Evolutionary conservation across 2,113 vertebrate genomes (phyloP), one percentile per base, ranked within the genome.

Genomic region (Crotophaga sulcirostris): DNA sequence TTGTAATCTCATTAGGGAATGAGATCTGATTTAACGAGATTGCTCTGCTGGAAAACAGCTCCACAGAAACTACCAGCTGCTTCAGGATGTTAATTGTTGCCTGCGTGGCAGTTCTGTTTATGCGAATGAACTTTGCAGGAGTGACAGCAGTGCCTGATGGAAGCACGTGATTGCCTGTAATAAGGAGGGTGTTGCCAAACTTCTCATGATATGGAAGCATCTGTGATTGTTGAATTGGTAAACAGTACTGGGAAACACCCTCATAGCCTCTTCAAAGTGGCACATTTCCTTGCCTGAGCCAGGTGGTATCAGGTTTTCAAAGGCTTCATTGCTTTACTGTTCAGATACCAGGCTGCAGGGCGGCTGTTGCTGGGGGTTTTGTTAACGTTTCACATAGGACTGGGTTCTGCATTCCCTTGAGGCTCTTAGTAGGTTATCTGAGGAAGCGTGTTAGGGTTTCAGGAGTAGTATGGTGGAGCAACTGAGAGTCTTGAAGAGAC

Each of bases 1-100:
- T 73, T n/a, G 10, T 94, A 64, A 77, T 85, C 81, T 68, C 23
- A 4, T 94, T 94, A 89, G 45, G 47, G 55, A 69, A 44, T 76
- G 89, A 79, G 55, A 51, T 83, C 58, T 79, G 75, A 85, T 83
- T 87, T 85, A 94, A 91, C 5, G 2, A 91, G 90, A 92, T 85
- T 88, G 84, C 58, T 84, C 45, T 73, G 81, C 75, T 87, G 92
- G 67, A 85, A 40, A 54, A 23, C 54, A 66, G 59, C 44, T 89
- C 54, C 63, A 20, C 31, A 51, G 78, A 79, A 95, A 77, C 54
- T 75, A 12, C 68, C 89, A 73, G n/a, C 94, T 93, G 85, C 47
- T 73, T 73, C 59, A 49, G 63, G 92, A 66, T 51, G 55, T 55
- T 93, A 82, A 73, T 84, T 90, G 42, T 82, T 6, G 3, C 51